These are phyloP conservation scores for Amiota mariae DNA, from an alignment of 2,888 invertebrate species.

Conservation along the genomic window DNA sequence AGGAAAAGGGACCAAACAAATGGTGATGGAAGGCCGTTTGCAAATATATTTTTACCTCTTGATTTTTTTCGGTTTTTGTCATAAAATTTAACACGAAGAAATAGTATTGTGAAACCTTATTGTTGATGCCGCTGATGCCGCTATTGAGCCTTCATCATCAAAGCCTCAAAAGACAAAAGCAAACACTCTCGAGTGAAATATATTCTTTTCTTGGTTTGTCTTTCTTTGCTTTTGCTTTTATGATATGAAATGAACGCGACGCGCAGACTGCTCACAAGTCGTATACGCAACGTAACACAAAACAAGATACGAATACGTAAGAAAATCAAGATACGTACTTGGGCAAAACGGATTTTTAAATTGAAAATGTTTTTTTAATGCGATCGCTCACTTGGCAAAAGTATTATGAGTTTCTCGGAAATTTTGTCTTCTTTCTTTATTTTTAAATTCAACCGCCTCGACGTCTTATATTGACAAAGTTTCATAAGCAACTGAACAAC, in stretches of 20 bases:
- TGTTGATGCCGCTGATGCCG: too few species aligned
- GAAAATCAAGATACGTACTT: too few species aligned
- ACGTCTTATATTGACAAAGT: conserved; percentile 58
- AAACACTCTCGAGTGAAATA: neutral
- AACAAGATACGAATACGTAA: neutral
- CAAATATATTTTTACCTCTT: too few species aligned
- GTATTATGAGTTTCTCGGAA: neutral
- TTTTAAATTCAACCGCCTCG: conserved; percentile 5
- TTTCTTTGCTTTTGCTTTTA: neutral
- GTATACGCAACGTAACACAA: conserved; percentile 38
- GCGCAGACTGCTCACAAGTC: conserved; percentile 25
- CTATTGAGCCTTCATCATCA: neutral
- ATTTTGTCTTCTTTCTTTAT: conserved; percentile 33
- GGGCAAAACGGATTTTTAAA: neutral
- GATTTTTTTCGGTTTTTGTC: too few species aligned
- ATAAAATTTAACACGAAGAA: too few species aligned
- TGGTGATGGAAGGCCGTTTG: too few species aligned
- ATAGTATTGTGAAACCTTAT: too few species aligned
- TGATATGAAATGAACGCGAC: neutral
- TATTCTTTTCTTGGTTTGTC: neutral
- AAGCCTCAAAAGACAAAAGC: neutral
- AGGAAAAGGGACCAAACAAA: neutral
- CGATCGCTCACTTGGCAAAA: neutral
- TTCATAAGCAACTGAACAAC: conserved; percentile 64
- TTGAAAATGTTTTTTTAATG: neutral